Conservation (phyloP, 2,113 vertebrate genomes). For the Mustela nigripes region DNA sequence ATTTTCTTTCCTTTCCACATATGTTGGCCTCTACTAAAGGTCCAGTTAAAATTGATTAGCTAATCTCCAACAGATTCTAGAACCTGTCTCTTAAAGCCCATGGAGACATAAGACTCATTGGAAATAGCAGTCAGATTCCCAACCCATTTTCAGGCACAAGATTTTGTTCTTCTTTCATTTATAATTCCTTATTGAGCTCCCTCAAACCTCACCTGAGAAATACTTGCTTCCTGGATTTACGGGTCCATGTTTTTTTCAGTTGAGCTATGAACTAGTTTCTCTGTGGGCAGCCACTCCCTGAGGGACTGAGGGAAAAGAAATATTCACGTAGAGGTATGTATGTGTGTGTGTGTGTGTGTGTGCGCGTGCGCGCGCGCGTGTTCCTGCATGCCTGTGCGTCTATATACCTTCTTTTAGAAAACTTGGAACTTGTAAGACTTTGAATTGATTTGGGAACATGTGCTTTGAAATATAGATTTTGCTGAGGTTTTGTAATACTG, state of each 20-base stretch:
- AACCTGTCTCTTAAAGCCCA: background rate
- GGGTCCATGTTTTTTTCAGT: too few species aligned
- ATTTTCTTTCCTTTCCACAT: background rate
- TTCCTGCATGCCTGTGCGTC: background rate
- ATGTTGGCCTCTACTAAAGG: background rate
- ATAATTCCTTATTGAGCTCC: background rate
- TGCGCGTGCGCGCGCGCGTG: fast-evolving
- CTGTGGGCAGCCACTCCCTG: background rate
- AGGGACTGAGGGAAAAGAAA: background rate
- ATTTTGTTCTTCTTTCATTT: slow-evolving; percentile 38
- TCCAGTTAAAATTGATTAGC: background rate
- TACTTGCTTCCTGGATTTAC: background rate
- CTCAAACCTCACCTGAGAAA: background rate
- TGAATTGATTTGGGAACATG: background rate
- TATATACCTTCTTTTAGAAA: background rate
- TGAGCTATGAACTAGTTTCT: background rate
- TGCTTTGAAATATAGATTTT: background rate
- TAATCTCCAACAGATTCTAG: background rate
- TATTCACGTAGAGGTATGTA: background rate
- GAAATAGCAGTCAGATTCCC: background rate
- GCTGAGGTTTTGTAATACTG: background rate
- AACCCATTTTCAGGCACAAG: background rate
- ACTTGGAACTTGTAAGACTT: background rate
- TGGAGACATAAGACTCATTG: background rate
- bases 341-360: background rate